Evolutionary conservation across 2,113 vertebrate genomes (phyloP).

Genomic region (Platysternon megacephalum): DNA sequence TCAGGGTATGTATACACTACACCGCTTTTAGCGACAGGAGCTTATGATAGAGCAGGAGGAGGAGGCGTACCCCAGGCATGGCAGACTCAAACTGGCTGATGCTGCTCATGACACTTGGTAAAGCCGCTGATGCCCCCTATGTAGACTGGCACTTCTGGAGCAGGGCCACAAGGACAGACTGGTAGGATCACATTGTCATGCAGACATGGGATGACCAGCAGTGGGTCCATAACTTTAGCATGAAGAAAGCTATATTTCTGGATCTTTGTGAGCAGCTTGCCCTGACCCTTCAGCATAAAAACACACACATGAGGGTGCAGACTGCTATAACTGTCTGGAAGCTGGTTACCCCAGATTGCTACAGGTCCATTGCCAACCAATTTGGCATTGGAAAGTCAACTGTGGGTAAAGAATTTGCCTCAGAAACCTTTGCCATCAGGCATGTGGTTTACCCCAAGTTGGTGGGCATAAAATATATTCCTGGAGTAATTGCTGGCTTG

Average conservation of each 20-base stretch:
- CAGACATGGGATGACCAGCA: not conserved
- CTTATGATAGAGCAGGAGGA: not conserved
- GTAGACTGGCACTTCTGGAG: not conserved
- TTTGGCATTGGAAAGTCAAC: too few species aligned
- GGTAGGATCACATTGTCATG: not conserved
- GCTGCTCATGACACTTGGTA: not conserved
- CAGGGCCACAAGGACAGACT: not conserved
- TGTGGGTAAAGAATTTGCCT: too few species aligned
- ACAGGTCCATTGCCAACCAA: too few species aligned
- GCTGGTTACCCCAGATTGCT: not conserved
- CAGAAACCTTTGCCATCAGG: too few species aligned
- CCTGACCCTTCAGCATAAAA: not conserved
- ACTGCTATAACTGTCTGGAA: not conserved
- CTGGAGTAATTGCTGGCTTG: not conserved
- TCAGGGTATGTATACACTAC: too few species aligned
- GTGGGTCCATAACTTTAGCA: not conserved
- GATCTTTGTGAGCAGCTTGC: not conserved
- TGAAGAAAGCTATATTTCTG: not conserved
- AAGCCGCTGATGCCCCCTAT: not conserved
- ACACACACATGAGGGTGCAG: not conserved
- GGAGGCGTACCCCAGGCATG: not conserved
- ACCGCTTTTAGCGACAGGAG: too few species aligned
- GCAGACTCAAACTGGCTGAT: not conserved
- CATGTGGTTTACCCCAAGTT: not conserved
- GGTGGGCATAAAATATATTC: not conserved